Base-by-base conservation (phyloP, 1,140 invertebrate genomes). In the Drosophila murphyi region DNA sequence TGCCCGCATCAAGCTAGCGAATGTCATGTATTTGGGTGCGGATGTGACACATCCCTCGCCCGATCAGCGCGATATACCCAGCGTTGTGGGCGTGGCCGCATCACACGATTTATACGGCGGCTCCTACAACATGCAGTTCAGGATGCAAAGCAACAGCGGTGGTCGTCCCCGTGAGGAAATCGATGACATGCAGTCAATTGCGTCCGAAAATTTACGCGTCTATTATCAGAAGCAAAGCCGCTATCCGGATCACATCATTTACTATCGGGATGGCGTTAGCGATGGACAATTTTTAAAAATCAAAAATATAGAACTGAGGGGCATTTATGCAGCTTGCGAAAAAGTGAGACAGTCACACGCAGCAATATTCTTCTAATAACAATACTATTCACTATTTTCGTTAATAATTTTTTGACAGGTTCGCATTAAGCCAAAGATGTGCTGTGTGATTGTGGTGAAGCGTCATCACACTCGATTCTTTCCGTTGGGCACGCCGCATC, bases 361-460 rank as follows among this genome's bases (percentile, higher is more conserved):
- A 63, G 8, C 12, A 3, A 34, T 12, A 6, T 2, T 5, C 2
- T n/a, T 45, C 6, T 5, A 7, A 37, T 12, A 29, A 29, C 31
- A 29, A 31, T 6, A 8, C 5, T 50, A 31, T 64, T 29, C 0
- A 4, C 1, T 10, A 55, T 12, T 62, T 45, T 35, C 5, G 4
- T 5, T 29, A 48, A 39, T 28, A 37, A n/a, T 35, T 47, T 34
- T n/a, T 29, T 57, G 54, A 5, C 34, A 88, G 86, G n/a, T 75
- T 8, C 52, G 57, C 8, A 59, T 76, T 8, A 57, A 57, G 7
- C 96, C 97, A 0, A 89, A 92, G 29, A 95, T 98, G 29, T 96
- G 97, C 31, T 97, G 97, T 82, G 83, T 98, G 1, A 96, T 98
- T 4, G 97, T 98, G 1, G 97, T 98, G 80, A 98, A 98, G 92